Evolutionary conservation across 2,888 invertebrate genomes (phyloP).

Genomic region (Thera obeliscata): DNA sequence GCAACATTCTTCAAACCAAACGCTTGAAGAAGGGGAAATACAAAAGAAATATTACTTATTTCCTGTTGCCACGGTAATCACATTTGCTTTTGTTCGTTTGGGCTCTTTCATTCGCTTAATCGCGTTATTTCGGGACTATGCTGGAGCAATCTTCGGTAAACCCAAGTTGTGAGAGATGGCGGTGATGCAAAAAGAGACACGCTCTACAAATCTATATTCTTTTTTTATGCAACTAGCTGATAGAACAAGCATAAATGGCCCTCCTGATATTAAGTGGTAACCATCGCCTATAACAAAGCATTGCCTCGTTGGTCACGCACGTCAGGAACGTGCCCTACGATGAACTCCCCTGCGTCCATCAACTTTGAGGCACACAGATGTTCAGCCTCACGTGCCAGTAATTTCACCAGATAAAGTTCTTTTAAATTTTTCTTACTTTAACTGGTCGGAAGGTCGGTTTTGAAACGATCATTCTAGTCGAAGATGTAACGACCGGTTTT

Average conservation of each 20-base stretch:
- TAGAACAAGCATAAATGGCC: no score
- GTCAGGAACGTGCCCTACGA: no score
- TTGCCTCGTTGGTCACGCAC: no score
- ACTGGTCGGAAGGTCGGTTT: constrained; percentile 65
- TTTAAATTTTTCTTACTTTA: no score
- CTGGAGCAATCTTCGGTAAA: constrained; percentile 60
- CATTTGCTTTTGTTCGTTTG: constrained; percentile 82
- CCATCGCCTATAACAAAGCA: no score
- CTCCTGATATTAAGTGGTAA: no score
- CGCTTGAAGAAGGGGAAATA: constrained; percentile 26
- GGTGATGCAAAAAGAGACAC: constrained; percentile 22
- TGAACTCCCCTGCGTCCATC: no score
- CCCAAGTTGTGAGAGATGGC: constrained; percentile 35
- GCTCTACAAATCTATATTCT: no score
- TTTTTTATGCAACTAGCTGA: no score
- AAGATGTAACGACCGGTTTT: constrained; percentile 77
- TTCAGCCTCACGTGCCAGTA: no score
- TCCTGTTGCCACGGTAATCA: constrained; percentile 80
- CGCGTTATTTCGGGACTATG: constrained; percentile 79
- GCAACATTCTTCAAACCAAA: constrained; percentile 2
- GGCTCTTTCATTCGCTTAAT: constrained; percentile 82
- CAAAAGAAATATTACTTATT: constrained; percentile 81
- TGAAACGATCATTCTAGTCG: constrained; percentile 77
- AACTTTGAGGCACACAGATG: no score
- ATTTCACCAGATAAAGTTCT: no score